phyloP scores from a whole-genome alignment of 1,140 invertebrate species.

The Drosophila novamexicana region DNA sequence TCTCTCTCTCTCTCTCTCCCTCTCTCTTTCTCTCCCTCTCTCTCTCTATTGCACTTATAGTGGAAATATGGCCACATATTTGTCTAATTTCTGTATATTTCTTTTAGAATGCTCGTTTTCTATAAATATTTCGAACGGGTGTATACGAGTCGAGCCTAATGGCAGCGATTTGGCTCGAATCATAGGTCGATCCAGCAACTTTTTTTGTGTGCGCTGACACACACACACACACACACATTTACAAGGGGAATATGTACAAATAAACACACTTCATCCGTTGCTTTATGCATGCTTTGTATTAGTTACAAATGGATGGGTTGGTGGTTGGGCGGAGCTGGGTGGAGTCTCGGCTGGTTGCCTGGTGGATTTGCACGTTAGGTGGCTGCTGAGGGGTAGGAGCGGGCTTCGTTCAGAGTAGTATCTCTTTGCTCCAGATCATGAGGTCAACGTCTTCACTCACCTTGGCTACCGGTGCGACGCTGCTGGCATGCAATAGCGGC shows the following conservation, averaged over 20 bases:
- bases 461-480: conserved; percentile 83
- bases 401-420: conserved; percentile 65
- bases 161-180: too few relatives aligned
- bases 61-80: too few relatives aligned
- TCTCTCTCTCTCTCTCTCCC: too few relatives aligned
- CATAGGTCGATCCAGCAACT: too few relatives aligned
- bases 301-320: conserved; percentile 50
- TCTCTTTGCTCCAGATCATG: conserved; percentile 78
- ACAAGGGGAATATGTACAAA: neutral
- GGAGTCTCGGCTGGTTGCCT: conserved; percentile 2
- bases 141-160: too few relatives aligned
- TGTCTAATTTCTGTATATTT: too few relatives aligned
- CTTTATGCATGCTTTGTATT: conserved; percentile 26
- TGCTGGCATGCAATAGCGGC: conserved; percentile 87
- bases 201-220: neutral
- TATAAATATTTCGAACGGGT: too few relatives aligned
- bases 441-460: conserved; percentile 75
- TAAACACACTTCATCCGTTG: neutral
- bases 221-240: neutral
- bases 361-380: conserved; percentile 1
- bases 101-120: too few relatives aligned
- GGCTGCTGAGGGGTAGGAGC: neutral
- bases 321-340: conserved; percentile 9
- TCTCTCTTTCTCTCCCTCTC: too few relatives aligned
- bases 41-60: too few relatives aligned